Conservation (phyloP, 2,797 vertebrate species). For the Notolabrus celidotus region DNA sequence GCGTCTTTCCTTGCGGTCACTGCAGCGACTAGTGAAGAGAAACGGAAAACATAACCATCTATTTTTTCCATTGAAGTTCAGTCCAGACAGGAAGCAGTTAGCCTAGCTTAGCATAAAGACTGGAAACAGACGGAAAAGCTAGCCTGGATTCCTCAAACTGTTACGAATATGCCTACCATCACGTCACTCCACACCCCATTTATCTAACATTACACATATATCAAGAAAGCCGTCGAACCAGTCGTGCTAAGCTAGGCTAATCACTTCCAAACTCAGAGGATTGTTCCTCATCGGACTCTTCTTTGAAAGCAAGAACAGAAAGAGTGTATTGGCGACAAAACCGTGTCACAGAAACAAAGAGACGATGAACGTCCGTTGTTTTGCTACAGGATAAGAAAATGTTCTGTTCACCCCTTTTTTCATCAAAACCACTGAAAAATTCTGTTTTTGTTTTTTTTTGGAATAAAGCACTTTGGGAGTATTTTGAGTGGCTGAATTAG, state of each 20-base stretch:
- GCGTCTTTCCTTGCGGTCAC: too few species aligned
- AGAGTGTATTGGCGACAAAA: too few species aligned
- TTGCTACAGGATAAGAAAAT: constrained; percentile 15
- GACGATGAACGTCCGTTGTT: background rate
- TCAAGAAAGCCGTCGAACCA: too few species aligned
- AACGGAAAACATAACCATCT: background rate
- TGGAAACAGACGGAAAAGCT: background rate
- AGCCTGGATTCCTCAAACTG: background rate
- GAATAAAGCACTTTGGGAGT: constrained; percentile 55
- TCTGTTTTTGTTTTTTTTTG: background rate
- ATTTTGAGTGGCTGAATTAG: constrained; percentile 4
- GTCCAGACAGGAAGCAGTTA: background rate
- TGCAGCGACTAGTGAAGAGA: background rate
- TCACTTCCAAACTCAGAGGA: background rate
- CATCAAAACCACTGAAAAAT: background rate
- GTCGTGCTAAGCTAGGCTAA: constrained; percentile 23
- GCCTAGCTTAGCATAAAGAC: background rate
- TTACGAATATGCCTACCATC: background rate
- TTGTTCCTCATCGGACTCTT: background rate
- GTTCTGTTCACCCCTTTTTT: background rate
- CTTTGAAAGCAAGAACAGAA: background rate
- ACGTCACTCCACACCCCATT: background rate
- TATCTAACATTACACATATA: background rate
- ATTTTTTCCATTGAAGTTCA: background rate
- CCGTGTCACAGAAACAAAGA: background rate